phyloP scores from a whole-genome alignment of 2,797 vertebrate genomes.

The Macroramphosus scolopax region DNA sequence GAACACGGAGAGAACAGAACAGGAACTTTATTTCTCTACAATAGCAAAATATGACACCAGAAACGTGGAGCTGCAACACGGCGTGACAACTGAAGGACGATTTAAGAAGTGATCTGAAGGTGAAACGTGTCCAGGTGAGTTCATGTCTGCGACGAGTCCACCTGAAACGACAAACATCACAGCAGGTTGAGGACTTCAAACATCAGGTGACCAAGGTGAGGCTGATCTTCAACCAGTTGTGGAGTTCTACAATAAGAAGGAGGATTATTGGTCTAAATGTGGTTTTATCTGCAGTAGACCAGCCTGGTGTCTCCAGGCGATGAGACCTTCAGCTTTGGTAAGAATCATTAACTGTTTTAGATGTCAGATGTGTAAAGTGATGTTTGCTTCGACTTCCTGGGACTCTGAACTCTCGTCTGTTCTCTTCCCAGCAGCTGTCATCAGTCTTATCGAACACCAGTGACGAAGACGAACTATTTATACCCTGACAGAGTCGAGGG shows the following conservation, averaged over 20 bases:
- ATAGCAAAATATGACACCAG: slow-evolving; percentile 17
- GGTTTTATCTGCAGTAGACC: no score
- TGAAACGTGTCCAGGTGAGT: slow-evolving; percentile 11
- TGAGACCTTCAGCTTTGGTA: no score
- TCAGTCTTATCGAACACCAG: slow-evolving; percentile 42
- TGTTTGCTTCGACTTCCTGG: neutral
- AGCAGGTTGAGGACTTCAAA: no score
- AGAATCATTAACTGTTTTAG: no score
- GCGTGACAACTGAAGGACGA: slow-evolving; percentile 1
- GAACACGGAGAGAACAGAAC: neutral
- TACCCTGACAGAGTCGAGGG: slow-evolving; percentile 38
- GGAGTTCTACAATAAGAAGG: no score
- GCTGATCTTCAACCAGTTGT: no score
- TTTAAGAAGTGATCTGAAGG: slow-evolving; percentile 19
- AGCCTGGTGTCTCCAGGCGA: no score
- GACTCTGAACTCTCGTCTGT: no score
- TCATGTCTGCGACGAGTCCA: slow-evolving; percentile 78
- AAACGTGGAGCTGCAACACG: neutral
- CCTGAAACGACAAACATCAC: slow-evolving; percentile 73
- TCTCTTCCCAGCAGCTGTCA: slow-evolving; percentile 14
- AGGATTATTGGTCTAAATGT: no score
- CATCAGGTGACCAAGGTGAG: no score
- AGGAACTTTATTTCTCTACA: slow-evolving; percentile 29
- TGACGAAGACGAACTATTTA: slow-evolving; percentile 48
- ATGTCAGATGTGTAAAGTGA: no score